Conservation (phyloP, 1,140 invertebrate genomes). For the Penaeus chinensis region DNA sequence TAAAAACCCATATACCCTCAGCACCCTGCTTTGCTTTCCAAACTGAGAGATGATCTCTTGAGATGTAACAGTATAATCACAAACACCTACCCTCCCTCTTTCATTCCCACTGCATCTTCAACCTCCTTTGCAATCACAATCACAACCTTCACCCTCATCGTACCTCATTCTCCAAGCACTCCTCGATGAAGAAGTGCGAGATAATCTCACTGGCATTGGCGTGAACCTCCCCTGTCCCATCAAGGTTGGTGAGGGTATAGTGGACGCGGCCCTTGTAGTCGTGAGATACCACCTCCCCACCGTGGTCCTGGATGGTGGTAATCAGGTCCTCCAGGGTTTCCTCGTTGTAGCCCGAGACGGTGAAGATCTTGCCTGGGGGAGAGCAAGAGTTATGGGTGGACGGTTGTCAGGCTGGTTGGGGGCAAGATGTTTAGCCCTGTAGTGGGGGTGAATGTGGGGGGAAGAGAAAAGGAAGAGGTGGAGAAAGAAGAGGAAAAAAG, state of each 20-base stretch:
- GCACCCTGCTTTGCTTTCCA: no score
- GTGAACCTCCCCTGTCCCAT: conserved; percentile 40
- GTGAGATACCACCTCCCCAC: conserved; percentile 49
- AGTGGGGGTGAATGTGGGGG: background rate
- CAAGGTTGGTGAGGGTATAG: conserved; percentile 64
- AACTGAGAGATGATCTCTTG: no score
- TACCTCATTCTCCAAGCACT: conserved; percentile 52
- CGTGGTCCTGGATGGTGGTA: conserved; percentile 42
- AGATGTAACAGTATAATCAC: no score
- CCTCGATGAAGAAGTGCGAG: conserved; percentile 52
- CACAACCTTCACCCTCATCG: background rate
- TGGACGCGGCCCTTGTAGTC: conserved; percentile 64
- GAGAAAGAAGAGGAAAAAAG: no score
- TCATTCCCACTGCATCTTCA: no score
- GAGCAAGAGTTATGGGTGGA: background rate
- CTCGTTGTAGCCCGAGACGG: conserved; percentile 53
- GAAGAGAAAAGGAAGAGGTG: no score
- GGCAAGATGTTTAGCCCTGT: no score
- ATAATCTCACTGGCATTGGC: conserved; percentile 42
- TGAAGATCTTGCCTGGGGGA: conserved; percentile 50
- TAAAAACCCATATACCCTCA: no score
- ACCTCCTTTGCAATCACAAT: no score
- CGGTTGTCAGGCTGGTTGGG: background rate
- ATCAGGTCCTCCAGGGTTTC: conserved; percentile 36
- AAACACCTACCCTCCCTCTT: no score